phyloP scores from a whole-genome alignment of 2,888 invertebrate genomes.

The Trimorus sp. region DNA sequence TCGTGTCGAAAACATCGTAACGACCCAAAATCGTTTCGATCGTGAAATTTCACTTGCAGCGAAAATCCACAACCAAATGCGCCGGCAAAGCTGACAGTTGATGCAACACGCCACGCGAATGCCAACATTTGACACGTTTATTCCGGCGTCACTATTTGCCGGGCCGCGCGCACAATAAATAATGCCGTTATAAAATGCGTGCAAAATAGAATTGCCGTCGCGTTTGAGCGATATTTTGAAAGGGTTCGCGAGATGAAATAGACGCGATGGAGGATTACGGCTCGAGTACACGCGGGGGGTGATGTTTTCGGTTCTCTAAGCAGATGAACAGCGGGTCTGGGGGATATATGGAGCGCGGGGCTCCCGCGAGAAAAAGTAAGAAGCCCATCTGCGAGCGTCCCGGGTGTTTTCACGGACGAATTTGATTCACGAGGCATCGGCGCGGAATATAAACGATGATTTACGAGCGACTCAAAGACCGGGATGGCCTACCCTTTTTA shows the following conservation, averaged over 20 bases:
- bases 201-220: slow-evolving; percentile 47
- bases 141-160: slow-evolving; percentile 14
- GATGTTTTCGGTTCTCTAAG: slow-evolving; percentile 65
- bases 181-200: slow-evolving; percentile 52
- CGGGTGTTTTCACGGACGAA: slow-evolving; percentile 68
- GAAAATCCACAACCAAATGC: not conserved
- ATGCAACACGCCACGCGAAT: slow-evolving; percentile 9
- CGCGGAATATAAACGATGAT: slow-evolving; percentile 73
- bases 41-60: not conserved
- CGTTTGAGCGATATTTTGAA: slow-evolving; percentile 50
- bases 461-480: slow-evolving; percentile 70
- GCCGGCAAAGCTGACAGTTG: not conserved
- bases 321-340: slow-evolving; percentile 53
- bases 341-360: slow-evolving; percentile 62
- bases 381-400: slow-evolving; percentile 63
- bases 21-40: too few relatives aligned
- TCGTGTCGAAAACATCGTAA: too few relatives aligned
- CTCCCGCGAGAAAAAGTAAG: slow-evolving; percentile 62
- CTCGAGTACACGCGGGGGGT: slow-evolving; percentile 19
- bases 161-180: slow-evolving; percentile 35
- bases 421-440: slow-evolving; percentile 73
- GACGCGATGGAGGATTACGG: not conserved
- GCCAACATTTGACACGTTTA: slow-evolving; percentile 39
- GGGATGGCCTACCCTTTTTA: slow-evolving; percentile 59
- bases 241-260: slow-evolving; percentile 40